Evolutionary conservation across 2,113 vertebrate genomes (phyloP), one percentile per base, ranked within the genome.

Genomic region (Uria aalge): DNA sequence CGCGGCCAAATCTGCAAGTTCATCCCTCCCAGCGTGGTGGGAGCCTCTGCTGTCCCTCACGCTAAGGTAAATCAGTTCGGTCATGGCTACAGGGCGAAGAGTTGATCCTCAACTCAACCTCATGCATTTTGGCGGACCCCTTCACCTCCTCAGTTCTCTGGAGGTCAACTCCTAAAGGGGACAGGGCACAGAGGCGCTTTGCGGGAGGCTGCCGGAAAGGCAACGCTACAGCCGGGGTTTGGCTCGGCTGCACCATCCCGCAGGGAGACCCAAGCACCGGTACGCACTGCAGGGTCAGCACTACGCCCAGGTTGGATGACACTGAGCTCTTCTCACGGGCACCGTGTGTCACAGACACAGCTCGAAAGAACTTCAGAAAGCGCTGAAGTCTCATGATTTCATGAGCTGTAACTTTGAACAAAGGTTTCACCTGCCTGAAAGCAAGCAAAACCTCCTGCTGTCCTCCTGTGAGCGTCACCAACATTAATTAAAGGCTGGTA

Each of bases 21-120:
- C 2, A 1, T 36, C 27, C 47, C 17, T 45, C 22, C 16, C 60
- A 34, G 32, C 0, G 0, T 2, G 15, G 36, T 43, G 38, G 34
- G 14, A 68, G 40, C 34, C 47, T 38, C 45, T 84, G 29, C 60
- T 3, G 2, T 5, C 43, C 41, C 47, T 27, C 40, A 36, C 16
- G 1, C 29, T 20, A 56, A 30, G 50, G n/a, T 67, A 64, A 1
- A 5, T 50, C 30, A 56, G 76, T n/a, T 47, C 12, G 12, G 41
- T 64, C 40, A 24, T 0, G 3, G 38, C 24, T 2, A 6, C n/a
- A 30, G 14, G 32, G 48, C 0, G 4, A 77, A 30, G 66, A 24
- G 6, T 41, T 11, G 24, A 16, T 48, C 1, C 1, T 77, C 1
- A 2, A 27, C 38, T 15, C 73, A 77, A 6, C 26, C 38, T 53